Percentiles rank a stretch among this genome's conserved stretches.
These are phyloP conservation scores for Noctuana brunneofusca DNA, from an alignment of 2,888 invertebrate species.

Conservation along the genomic window DNA sequence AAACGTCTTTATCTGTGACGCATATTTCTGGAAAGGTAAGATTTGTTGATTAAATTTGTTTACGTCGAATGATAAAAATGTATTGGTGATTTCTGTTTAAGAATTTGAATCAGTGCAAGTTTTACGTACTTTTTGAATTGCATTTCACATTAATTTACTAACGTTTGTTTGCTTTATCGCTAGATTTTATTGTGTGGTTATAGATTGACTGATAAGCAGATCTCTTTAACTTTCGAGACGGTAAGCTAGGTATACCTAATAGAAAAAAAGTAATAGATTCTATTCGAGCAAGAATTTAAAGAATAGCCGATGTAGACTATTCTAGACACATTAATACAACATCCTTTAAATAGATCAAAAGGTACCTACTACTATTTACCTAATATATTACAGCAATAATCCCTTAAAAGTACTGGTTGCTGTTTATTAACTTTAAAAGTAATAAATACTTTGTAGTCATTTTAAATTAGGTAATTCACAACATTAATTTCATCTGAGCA, in stretches of 20 bases:
- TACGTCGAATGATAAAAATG: neutral
- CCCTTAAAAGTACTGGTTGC: neutral
- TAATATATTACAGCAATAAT: no score
- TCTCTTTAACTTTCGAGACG: no score
- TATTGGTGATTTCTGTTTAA: neutral
- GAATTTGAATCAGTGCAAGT: neutral
- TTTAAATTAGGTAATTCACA: neutral
- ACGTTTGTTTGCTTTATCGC: no score
- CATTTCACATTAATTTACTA: neutral
- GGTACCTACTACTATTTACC: no score
- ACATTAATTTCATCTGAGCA: no score
- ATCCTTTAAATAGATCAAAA: no score
- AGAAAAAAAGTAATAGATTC: no score
- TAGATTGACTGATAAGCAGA: no score
- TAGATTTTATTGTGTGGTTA: no score
- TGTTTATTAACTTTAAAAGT: neutral
- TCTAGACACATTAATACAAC: no score
- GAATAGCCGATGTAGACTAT: neutral
- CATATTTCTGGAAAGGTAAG: slow-evolving; percentile 1
- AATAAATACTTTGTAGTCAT: neutral
- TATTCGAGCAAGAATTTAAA: neutral
- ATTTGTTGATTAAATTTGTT: slow-evolving; percentile 11
- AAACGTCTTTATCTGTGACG: neutral
- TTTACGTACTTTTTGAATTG: neutral
- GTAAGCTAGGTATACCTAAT: neutral